Percentiles rank a stretch among this genome's conserved stretches.
Conservation (phyloP, 2,113 vertebrate species). For the Loxodonta africana region DNA sequence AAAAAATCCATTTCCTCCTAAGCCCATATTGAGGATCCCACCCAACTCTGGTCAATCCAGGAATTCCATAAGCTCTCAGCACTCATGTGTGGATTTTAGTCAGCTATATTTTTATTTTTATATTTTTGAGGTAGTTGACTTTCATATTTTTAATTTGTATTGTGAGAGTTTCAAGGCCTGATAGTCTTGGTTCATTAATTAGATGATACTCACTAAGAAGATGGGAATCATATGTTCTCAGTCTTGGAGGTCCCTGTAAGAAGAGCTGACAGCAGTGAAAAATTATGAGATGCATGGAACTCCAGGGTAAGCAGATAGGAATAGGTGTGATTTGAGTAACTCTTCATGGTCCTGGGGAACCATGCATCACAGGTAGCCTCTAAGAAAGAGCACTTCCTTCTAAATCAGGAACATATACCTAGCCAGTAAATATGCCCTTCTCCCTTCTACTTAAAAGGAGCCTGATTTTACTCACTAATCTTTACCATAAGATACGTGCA, state of each 20-base stretch:
- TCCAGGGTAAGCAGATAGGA: not conserved
- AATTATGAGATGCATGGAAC: not conserved
- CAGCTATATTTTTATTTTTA: not conserved
- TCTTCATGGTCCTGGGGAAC: not conserved
- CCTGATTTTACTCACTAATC: not conserved
- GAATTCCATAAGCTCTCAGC: not conserved
- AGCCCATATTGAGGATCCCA: not conserved
- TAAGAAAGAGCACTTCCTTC: not conserved
- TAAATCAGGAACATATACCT: not conserved
- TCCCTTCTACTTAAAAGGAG: not conserved
- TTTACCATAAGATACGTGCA: not conserved
- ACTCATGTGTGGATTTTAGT: not conserved
- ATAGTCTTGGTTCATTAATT: not conserved
- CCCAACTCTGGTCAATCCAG: not conserved
- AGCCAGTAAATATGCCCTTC: not conserved
- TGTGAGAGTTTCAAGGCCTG: not conserved
- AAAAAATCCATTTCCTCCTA: conserved; percentile 32
- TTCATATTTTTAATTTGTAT: not conserved
- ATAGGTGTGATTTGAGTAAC: not conserved
- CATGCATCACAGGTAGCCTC: not conserved
- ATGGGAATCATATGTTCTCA: not conserved
- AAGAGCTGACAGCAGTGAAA: not conserved
- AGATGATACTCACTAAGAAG: not conserved
- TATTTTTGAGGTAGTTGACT: not conserved
- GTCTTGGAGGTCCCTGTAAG: not conserved